phyloP scores from a whole-genome alignment of 2,888 invertebrate species.

The Drosophila quasianomalipes region DNA sequence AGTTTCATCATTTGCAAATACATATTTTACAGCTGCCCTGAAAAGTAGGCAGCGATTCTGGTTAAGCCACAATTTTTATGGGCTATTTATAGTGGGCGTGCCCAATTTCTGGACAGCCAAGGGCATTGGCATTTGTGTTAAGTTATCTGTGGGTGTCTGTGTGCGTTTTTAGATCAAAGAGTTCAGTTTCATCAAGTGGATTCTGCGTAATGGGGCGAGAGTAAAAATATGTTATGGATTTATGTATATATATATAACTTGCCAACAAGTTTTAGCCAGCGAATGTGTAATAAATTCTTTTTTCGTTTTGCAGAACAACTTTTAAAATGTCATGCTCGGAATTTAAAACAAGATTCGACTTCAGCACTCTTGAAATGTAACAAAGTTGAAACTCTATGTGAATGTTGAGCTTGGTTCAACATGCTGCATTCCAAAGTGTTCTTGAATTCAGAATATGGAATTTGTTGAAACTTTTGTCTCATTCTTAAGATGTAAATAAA shows the following conservation, averaged over 20 bases:
- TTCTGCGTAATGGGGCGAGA: slow-evolving; percentile 28
- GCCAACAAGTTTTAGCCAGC: slow-evolving; percentile 13
- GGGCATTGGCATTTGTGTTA: slow-evolving; percentile 53
- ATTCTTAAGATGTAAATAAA: no score
- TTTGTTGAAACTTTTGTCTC: not conserved
- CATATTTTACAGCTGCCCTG: slow-evolving; percentile 48
- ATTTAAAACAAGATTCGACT: not conserved
- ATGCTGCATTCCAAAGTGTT: not conserved
- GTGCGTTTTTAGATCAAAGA: slow-evolving; percentile 52
- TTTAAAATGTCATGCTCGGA: not conserved
- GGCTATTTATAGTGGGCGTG: slow-evolving; percentile 53
- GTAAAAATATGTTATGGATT: slow-evolving; percentile 25
- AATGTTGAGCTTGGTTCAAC: not conserved
- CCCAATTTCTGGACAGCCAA: slow-evolving; percentile 43
- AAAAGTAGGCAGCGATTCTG: slow-evolving; percentile 63
- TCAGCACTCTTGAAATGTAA: not conserved
- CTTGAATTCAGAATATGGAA: not conserved
- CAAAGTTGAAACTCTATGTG: not conserved
- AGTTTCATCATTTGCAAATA: slow-evolving; percentile 52
- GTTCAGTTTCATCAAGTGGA: slow-evolving; percentile 34
- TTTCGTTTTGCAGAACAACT: not conserved
- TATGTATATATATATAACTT: slow-evolving; percentile 7
- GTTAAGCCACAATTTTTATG: slow-evolving; percentile 24
- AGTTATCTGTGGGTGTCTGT: slow-evolving; percentile 38
- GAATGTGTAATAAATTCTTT: not conserved